Percentiles rank a stretch among this genome's conserved stretches.
phyloP scores from a whole-genome alignment of 2,113 vertebrate genomes.

The Asarcornis scutulata region DNA sequence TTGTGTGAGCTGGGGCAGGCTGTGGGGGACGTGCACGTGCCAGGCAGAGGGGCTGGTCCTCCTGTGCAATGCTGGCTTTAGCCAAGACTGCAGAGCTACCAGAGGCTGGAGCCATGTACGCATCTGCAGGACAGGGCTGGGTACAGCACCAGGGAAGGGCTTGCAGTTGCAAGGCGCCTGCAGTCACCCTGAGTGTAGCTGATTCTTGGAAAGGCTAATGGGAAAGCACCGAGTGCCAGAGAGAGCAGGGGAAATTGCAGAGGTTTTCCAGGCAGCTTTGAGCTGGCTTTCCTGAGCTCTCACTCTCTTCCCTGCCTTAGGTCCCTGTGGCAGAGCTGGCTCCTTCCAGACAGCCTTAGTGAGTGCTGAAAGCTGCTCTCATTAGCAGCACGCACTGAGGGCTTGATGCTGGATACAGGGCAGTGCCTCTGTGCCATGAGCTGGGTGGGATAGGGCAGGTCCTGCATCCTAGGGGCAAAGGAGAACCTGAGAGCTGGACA shows the following conservation, averaged over 20 bases:
- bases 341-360: background rate
- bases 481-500: background rate
- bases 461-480: background rate
- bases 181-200: background rate
- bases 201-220: background rate
- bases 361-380: accelerated
- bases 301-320: background rate
- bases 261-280: accelerated
- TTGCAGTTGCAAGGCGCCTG: background rate
- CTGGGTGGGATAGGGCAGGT: too few relatives aligned
- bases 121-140: accelerated
- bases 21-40: background rate
- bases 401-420: accelerated
- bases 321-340: background rate
- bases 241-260: background rate
- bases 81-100: too few relatives aligned
- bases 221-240: background rate
- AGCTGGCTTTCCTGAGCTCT: accelerated
- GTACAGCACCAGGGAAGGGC: background rate
- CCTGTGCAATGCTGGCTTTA: background rate
- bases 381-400: accelerated
- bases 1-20: background rate
- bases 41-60: background rate
- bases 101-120: background rate
- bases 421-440: background rate